A percentile compares a stretch with the other conserved stretches of the same genome.
phyloP scores from a whole-genome alignment of 2,113 vertebrate species.

The Chrysemys picta region DNA sequence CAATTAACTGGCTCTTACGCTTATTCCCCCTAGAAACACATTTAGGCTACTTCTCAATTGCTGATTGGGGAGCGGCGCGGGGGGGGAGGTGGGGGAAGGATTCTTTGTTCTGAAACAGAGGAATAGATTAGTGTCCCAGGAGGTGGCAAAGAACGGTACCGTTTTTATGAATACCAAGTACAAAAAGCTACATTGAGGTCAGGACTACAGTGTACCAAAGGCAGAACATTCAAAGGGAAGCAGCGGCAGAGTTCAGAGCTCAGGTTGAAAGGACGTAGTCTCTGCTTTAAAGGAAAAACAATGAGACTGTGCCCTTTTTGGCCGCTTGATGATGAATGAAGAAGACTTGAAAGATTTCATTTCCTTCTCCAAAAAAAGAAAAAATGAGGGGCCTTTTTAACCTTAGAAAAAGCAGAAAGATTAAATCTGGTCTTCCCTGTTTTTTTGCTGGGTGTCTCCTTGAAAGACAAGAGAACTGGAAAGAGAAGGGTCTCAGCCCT shows the following conservation, averaged over 20 bases:
- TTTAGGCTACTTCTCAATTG: not conserved
- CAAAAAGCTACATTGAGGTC: not conserved
- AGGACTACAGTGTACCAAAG: too few species aligned
- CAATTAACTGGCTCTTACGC: slow-evolving; percentile 16
- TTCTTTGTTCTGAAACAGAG: not conserved
- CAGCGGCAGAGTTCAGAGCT: not conserved
- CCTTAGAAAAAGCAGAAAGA: not conserved
- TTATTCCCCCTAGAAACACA: not conserved
- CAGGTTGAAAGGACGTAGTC: not conserved
- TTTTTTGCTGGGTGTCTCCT: not conserved
- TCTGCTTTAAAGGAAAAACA: not conserved
- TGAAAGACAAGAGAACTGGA: not conserved
- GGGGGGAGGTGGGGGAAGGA: not conserved
- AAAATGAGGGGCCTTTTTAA: not conserved
- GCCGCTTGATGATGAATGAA: not conserved
- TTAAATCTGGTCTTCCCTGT: not conserved
- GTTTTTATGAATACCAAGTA: not conserved
- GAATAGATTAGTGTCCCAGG: not conserved
- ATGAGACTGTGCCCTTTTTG: not conserved
- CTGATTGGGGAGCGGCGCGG: rapidly evolving
- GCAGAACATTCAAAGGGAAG: not conserved
- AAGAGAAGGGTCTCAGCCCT: too few species aligned
- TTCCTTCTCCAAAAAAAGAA: not conserved
- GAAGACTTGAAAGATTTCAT: not conserved
- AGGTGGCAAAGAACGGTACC: not conserved